These are phyloP conservation scores for Puffinus mauretanicus DNA, from an alignment of 2,113 vertebrate genomes.

Conservation along the genomic window DNA sequence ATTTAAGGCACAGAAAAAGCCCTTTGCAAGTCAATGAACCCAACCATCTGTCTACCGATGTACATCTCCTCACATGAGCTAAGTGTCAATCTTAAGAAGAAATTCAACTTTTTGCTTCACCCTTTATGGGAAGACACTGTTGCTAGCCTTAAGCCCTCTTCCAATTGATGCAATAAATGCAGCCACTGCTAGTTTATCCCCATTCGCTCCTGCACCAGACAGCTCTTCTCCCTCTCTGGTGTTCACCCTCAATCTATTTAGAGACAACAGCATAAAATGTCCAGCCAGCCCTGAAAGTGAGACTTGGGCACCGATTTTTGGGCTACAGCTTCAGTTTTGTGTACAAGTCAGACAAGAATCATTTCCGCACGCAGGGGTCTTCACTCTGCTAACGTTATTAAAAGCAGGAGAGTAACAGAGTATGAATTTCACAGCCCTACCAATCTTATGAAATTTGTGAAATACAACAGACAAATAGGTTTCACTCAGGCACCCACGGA, in stretches of 20 bases:
- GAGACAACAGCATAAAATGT: background rate
- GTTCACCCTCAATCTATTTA: background rate
- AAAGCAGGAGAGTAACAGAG: background rate
- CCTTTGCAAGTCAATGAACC: background rate
- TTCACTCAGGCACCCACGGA: rapidly evolving
- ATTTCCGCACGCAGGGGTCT: background rate
- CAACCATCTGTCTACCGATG: background rate
- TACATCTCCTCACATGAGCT: background rate
- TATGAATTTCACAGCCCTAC: background rate
- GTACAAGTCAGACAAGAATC: background rate
- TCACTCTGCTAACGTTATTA: background rate
- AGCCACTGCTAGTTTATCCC: background rate
- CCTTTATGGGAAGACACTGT: background rate
- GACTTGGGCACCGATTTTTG: background rate
- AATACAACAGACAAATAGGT: background rate
- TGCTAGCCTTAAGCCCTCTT: background rate
- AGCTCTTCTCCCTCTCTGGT: background rate
- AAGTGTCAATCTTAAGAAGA: background rate
- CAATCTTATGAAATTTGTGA: background rate
- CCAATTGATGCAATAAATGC: background rate
- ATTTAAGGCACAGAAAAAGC: background rate
- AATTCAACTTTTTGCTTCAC: background rate
- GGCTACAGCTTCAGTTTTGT: background rate
- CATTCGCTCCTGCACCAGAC: background rate
- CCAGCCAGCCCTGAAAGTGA: background rate